Evolutionary conservation across 2,888 invertebrate species (phyloP).

Genomic region (Acanthosoma haemorrhoidale): DNA sequence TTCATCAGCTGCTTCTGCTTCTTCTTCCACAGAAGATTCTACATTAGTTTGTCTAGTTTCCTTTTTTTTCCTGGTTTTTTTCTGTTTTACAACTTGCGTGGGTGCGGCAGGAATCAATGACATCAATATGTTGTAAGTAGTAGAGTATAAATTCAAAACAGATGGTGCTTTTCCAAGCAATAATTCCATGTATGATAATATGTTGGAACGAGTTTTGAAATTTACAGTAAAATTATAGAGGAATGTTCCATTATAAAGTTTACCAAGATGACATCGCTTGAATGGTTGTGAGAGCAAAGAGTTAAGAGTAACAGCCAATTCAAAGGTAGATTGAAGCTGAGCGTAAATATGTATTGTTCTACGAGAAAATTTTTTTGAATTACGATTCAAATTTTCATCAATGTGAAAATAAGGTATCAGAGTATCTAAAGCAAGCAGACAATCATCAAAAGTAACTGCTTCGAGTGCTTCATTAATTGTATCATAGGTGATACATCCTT

Average conservation of each 20-base stretch:
- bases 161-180: conserved; percentile 45
- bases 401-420: conserved; percentile 54
- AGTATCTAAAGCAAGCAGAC: conserved; percentile 54
- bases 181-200: conserved; percentile 51
- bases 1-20: neutral
- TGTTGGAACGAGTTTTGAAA: conserved; percentile 55
- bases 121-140: neutral
- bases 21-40: neutral
- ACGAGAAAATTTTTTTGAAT: conserved; percentile 49
- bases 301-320: conserved; percentile 59
- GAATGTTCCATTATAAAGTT: conserved; percentile 68
- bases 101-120: neutral
- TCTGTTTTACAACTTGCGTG: neutral
- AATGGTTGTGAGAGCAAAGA: conserved; percentile 55
- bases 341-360: conserved; percentile 59
- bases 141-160: conserved; percentile 44
- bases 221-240: conserved; percentile 65
- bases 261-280: conserved; percentile 54
- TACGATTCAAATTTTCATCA: conserved; percentile 49
- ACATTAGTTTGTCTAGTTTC: neutral
- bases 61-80: conserved; percentile 24
- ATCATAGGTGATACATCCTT: conserved; percentile 34
- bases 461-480: conserved; percentile 50
- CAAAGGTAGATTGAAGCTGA: conserved; percentile 60
- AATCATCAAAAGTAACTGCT: conserved; percentile 54